A percentile compares a stretch with the other conserved stretches of the same genome.
Conservation (phyloP, 2,888 invertebrate species). For the Plagodis pulveraria region DNA sequence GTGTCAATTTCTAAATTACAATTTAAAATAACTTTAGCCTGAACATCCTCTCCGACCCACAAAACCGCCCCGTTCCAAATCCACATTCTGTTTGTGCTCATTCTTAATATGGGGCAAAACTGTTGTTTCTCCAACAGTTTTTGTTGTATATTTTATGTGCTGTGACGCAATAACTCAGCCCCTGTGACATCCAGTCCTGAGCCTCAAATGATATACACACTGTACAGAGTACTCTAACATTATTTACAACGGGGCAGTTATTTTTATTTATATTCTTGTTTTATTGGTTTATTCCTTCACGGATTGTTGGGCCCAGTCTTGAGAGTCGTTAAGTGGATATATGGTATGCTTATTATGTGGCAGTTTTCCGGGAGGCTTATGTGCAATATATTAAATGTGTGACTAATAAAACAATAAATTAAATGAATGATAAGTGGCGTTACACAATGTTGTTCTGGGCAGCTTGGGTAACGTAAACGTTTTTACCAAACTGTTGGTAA, state of each 20-base stretch:
- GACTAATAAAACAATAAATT: slow-evolving; percentile 25
- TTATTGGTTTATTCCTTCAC: slow-evolving; percentile 79
- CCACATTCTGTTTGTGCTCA: slow-evolving; percentile 83
- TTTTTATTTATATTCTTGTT: slow-evolving; percentile 77
- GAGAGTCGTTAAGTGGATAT: slow-evolving; percentile 61
- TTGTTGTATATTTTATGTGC: slow-evolving; percentile 84
- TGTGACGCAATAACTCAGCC: slow-evolving; percentile 81
- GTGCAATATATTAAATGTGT: slow-evolving; percentile 18
- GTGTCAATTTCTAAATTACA: too few relatives aligned
- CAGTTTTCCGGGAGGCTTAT: slow-evolving; percentile 32
- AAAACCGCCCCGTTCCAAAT: slow-evolving; percentile 61
- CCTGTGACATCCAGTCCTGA: slow-evolving; percentile 72
- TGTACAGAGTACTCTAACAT: slow-evolving; percentile 60
- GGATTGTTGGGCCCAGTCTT: slow-evolving; percentile 63
- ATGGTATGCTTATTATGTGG: slow-evolving; percentile 50
- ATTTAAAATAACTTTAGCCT: slow-evolving; percentile 21
- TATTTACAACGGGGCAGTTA: slow-evolving; percentile 73
- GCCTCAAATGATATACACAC: slow-evolving; percentile 70
- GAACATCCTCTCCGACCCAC: slow-evolving; percentile 53
- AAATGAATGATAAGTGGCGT: slow-evolving; percentile 5
- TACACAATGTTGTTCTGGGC: background rate
- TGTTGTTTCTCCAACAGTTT: slow-evolving; percentile 84
- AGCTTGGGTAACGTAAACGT: too few relatives aligned
- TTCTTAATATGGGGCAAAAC: slow-evolving; percentile 84
- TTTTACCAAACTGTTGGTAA: too few relatives aligned